A percentile compares a stretch with the other conserved stretches of the same genome.
Evolutionary conservation across 2,113 vertebrate genomes (phyloP).

Genomic region (Motacilla tschutschensis): DNA sequence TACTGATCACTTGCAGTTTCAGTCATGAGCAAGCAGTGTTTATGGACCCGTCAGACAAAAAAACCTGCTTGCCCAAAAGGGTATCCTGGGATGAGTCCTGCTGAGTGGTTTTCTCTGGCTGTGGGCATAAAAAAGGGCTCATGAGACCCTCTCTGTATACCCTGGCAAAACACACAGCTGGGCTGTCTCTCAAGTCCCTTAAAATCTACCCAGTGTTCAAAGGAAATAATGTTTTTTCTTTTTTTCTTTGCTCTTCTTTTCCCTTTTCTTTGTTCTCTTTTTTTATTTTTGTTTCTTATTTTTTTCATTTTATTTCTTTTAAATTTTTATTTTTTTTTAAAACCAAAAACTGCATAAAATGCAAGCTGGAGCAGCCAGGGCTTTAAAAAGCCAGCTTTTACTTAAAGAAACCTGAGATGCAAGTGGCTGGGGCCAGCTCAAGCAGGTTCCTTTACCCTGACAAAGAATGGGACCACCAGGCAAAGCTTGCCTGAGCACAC

Average conservation of each 20-base stretch:
- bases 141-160: background rate
- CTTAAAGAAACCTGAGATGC: background rate
- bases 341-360: background rate
- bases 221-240: background rate
- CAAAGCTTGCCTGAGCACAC: background rate
- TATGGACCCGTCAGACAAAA: background rate
- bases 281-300: background rate
- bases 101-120: background rate
- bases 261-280: background rate
- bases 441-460: background rate
- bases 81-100: background rate
- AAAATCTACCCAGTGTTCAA: background rate
- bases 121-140: background rate
- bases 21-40: background rate
- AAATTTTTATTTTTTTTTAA: background rate
- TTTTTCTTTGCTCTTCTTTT: background rate
- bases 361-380: background rate
- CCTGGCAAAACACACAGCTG: background rate
- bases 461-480: background rate
- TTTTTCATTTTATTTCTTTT: background rate
- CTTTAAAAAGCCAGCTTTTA: too few species aligned
- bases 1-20: background rate
- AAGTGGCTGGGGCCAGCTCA: background rate
- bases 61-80: background rate
- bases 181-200: background rate